Conservation (phyloP, 1,140 invertebrate genomes). For the Maconellicoccus hirsutus region DNA sequence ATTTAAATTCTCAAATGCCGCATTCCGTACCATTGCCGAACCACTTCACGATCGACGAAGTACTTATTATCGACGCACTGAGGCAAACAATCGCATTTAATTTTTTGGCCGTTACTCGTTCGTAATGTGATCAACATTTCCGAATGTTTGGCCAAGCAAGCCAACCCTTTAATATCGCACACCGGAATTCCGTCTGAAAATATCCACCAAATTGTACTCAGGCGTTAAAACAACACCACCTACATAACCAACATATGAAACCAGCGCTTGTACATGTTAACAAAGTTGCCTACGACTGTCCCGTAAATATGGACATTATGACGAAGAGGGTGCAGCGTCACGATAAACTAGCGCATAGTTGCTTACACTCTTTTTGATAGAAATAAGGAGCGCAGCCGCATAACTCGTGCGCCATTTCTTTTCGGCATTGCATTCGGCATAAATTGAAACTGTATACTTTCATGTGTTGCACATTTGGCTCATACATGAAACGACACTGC, state of each 20-base stretch:
- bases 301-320: no score
- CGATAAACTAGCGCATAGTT: neutral
- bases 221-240: no score
- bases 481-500: slow-evolving; percentile 50
- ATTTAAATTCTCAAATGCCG: no score
- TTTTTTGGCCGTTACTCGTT: slow-evolving; percentile 21
- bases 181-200: slow-evolving; percentile 27
- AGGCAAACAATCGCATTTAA: slow-evolving; percentile 34
- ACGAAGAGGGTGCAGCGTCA: no score
- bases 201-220: no score
- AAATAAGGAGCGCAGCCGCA: slow-evolving; percentile 54
- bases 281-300: neutral
- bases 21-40: slow-evolving; percentile 16
- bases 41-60: slow-evolving; percentile 23
- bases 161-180: slow-evolving; percentile 36
- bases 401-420: slow-evolving; percentile 41
- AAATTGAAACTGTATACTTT: slow-evolving; percentile 52
- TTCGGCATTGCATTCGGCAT: slow-evolving; percentile 52
- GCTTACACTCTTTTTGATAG: slow-evolving; percentile 33
- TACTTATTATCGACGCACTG: slow-evolving; percentile 35
- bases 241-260: neutral
- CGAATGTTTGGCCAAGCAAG: slow-evolving; percentile 33
- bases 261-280: neutral
- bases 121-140: slow-evolving; percentile 27
- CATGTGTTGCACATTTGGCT: slow-evolving; percentile 44